Conservation (phyloP, 2,888 invertebrate species). For the Caradrina kadenii region DNA sequence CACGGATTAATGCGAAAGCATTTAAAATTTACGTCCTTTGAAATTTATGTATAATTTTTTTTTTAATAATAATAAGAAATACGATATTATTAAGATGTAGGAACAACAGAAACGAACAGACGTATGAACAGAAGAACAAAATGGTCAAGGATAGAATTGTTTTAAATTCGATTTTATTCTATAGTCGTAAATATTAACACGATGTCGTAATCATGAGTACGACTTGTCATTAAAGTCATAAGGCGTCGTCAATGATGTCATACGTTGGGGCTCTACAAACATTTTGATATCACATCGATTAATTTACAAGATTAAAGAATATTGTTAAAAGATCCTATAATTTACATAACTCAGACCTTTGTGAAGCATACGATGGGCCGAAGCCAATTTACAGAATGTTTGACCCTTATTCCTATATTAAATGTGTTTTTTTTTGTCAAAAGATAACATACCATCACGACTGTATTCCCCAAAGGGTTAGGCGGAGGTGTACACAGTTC, state of each 20-base stretch:
- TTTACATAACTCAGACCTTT: too few relatives aligned
- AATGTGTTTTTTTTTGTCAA: too few relatives aligned
- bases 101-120: slow-evolving; percentile 1
- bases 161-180: slow-evolving; percentile 32
- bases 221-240: slow-evolving; percentile 51
- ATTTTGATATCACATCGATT: slow-evolving; percentile 46
- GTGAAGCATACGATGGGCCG: too few relatives aligned
- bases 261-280: slow-evolving; percentile 18
- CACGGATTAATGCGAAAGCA: slow-evolving; percentile 34
- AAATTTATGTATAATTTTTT: background rate
- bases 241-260: slow-evolving; percentile 60
- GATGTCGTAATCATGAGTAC: slow-evolving; percentile 50
- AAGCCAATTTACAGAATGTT: too few relatives aligned
- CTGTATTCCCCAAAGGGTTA: too few relatives aligned
- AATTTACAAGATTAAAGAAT: slow-evolving; percentile 11
- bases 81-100: background rate
- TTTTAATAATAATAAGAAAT: slow-evolving; percentile 4
- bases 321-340: too few relatives aligned
- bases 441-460: too few relatives aligned
- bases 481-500: too few relatives aligned
- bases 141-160: slow-evolving; percentile 22
- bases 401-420: too few relatives aligned
- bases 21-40: slow-evolving; percentile 16
- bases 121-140: slow-evolving; percentile 18
- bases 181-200: slow-evolving; percentile 40